Evolutionary conservation across 2,113 vertebrate species (phyloP).

Genomic region (Mastomys coucha): DNA sequence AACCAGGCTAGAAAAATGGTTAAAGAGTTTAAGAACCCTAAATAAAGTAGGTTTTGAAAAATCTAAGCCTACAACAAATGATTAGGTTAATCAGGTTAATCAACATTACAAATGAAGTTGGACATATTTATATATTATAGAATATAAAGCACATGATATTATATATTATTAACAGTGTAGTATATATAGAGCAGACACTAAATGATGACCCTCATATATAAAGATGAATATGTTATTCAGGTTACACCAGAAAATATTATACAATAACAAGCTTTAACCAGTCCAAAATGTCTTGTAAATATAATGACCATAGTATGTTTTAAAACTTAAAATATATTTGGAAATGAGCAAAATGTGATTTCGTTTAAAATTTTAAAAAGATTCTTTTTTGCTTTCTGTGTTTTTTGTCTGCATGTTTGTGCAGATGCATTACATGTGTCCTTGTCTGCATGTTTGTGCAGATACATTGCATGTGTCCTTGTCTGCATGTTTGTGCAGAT

Average conservation of each 20-base stretch:
- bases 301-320: background rate
- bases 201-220: background rate
- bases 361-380: background rate
- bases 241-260: background rate
- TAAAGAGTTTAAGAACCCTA: too few species aligned
- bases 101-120: background rate
- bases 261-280: background rate
- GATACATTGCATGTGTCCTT: background rate
- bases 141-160: background rate
- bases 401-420: background rate
- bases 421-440: background rate
- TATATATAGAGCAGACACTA: background rate
- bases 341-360: background rate
- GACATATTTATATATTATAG: background rate
- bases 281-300: background rate
- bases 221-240: background rate
- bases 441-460: background rate
- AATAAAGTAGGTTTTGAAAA: too few species aligned
- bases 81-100: background rate
- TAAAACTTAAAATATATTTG: background rate
- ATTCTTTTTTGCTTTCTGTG: background rate
- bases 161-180: background rate
- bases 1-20: too few species aligned
- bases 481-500: background rate
- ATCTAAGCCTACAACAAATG: background rate